Percentiles rank a stretch among this genome's conserved stretches.
phyloP scores from a whole-genome alignment of 2,113 vertebrate genomes.

The Malurus melanocephalus region DNA sequence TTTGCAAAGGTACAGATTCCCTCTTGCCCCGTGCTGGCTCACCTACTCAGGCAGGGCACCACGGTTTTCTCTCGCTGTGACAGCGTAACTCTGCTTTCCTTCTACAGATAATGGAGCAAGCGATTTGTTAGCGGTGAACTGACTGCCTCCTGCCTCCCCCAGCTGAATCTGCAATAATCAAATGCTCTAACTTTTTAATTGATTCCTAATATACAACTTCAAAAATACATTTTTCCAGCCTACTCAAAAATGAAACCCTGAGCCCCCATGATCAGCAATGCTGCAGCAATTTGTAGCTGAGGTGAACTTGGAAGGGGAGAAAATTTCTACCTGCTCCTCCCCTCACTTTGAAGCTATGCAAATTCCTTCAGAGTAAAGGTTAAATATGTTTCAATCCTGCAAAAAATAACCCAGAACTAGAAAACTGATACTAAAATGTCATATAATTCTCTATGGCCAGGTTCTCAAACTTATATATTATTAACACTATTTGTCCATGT shows the following conservation, averaged over 20 bases:
- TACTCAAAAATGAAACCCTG: background rate
- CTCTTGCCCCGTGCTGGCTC: background rate
- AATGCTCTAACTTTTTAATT: background rate
- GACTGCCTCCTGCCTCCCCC: rapidly evolving
- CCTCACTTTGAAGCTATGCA: background rate
- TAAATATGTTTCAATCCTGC: background rate
- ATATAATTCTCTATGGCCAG: rapidly evolving
- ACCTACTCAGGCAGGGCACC: background rate
- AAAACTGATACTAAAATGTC: background rate
- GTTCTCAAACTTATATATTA: background rate
- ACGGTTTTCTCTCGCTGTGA: background rate
- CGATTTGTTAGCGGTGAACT: background rate
- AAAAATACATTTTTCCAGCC: background rate
- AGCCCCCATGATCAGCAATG: background rate
- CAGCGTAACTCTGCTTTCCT: background rate
- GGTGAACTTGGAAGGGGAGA: background rate
- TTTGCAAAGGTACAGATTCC: background rate
- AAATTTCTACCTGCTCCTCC: background rate
- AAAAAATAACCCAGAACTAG: background rate
- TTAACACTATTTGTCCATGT: background rate
- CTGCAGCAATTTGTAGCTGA: background rate
- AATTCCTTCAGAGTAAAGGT: background rate
- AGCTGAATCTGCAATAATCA: background rate
- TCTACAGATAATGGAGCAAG: background rate
- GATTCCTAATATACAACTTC: background rate